Base-by-base conservation (phyloP, 2,888 invertebrate genomes). In the Dynastes hyllus region DNA sequence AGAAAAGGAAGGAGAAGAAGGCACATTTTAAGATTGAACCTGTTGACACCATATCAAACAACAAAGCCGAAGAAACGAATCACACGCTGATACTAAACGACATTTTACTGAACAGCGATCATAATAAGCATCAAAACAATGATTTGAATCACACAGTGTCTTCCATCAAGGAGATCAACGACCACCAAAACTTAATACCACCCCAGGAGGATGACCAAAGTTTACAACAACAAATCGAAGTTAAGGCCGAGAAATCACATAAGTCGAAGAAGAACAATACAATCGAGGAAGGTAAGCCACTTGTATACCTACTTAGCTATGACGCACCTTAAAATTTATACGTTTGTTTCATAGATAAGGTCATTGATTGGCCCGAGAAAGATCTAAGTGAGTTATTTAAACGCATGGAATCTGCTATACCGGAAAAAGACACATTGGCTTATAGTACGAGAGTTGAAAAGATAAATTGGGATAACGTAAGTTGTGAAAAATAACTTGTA, bases 381-480 rank as follows among this genome's bases (percentile, higher is more conserved):
- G 90, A 91, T 83, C 83, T 90, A 66, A 81, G 85, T 45, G 88
- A 89, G 82, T 84, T 91, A 66, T 84, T 91, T 58, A 85, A 86
- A 22, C 84, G 89, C 78, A 89, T 91, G 82, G 88, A 89, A 81
- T 76, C 81, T 51, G 84, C 84, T 51, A 86, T 91, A 76, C 91
- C 91, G 2, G 86, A 87, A 70, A 87, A 88, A 80, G 91, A 91
- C 81, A 85, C 81, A n/a, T 85, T 89, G 61, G 87, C 89, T 40
- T 90, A 87, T 83, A 85, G 86, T 65, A 89, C 88, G 22, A 84
- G 90, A 80, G 86, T 87, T 0, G 89, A 89, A 73, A 88, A 89
- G 82, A 81, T 91, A 8, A 88, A 90, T 79, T 91, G 91, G 91
- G 86, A 88, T 61, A 86, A 87, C 77, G 89, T 90, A 84, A 85